Evolutionary conservation across 2,888 invertebrate species (phyloP).

Genomic region (Lasius platythorax): DNA sequence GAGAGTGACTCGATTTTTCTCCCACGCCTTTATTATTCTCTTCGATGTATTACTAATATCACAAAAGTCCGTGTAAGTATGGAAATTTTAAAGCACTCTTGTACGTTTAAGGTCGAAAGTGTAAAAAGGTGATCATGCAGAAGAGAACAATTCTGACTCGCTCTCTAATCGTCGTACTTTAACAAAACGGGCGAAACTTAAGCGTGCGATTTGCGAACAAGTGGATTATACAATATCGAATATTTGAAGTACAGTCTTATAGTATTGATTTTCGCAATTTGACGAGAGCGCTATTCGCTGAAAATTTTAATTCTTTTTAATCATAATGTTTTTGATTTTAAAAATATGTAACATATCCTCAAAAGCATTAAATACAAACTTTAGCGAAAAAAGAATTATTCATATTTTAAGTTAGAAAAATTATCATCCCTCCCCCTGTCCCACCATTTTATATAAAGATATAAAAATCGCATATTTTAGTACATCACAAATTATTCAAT

Average conservation of each 20-base stretch:
- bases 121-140: slow-evolving; percentile 3
- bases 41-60: slow-evolving; percentile 1
- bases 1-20: not conserved
- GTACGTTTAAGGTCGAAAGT: slow-evolving; percentile 21
- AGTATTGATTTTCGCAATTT: slow-evolving; percentile 17
- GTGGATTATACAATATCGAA: slow-evolving; percentile 8
- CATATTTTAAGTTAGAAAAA: not conserved
- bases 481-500: not conserved
- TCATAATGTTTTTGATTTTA: not conserved
- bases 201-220: not conserved
- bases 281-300: not conserved
- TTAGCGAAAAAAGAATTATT: not conserved
- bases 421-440: not conserved
- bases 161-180: slow-evolving; percentile 18
- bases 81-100: slow-evolving; percentile 18
- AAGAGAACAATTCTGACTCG: slow-evolving; percentile 16
- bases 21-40: not conserved
- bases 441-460: not conserved
- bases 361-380: not conserved
- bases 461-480: not conserved
- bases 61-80: not conserved
- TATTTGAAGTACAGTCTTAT: slow-evolving; percentile 9
- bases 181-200: slow-evolving; percentile 17
- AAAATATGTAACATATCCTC: not conserved
- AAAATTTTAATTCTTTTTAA: slow-evolving; percentile 3